Conservation (phyloP, 2,888 invertebrate species). For the Cryptophagus acutangulus region DNA sequence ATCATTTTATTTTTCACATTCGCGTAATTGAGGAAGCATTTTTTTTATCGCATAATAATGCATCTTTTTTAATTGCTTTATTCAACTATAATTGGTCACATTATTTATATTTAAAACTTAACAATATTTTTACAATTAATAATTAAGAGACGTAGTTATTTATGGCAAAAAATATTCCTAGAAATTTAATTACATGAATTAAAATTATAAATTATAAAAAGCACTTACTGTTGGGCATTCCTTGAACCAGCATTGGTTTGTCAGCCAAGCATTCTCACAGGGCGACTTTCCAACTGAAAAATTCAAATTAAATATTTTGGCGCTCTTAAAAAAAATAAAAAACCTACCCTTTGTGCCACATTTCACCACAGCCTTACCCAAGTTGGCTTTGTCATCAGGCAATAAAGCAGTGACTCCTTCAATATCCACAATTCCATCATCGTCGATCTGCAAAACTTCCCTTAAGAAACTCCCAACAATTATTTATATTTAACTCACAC, state of each 20-base stretch:
- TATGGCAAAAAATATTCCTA: no score
- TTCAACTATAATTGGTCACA: no score
- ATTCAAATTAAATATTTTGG: slow-evolving; percentile 7
- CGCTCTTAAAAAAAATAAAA: slow-evolving; percentile 1
- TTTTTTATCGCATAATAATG: no score
- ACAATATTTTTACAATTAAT: not conserved
- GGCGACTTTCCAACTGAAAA: slow-evolving; percentile 7
- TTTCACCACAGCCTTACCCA: slow-evolving; percentile 23
- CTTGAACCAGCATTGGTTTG: slow-evolving; percentile 34
- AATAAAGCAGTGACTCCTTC: slow-evolving; percentile 37
- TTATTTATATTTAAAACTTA: no score
- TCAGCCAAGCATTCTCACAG: slow-evolving; percentile 34
- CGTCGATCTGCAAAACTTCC: slow-evolving; percentile 22
- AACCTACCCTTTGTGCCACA: slow-evolving; percentile 38
- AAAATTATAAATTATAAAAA: not conserved
- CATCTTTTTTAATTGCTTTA: no score
- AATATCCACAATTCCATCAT: slow-evolving; percentile 39
- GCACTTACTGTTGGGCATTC: slow-evolving; percentile 23
- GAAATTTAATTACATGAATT: not conserved
- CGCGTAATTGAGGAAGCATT: no score
- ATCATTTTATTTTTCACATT: no score
- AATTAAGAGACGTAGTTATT: no score
- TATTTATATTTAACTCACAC: slow-evolving; percentile 31
- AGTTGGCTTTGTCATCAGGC: slow-evolving; percentile 33
- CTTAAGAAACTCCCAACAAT: not conserved